Evolutionary conservation across 1,140 invertebrate genomes (phyloP).

Genomic region (Probaryconus sp.): DNA sequence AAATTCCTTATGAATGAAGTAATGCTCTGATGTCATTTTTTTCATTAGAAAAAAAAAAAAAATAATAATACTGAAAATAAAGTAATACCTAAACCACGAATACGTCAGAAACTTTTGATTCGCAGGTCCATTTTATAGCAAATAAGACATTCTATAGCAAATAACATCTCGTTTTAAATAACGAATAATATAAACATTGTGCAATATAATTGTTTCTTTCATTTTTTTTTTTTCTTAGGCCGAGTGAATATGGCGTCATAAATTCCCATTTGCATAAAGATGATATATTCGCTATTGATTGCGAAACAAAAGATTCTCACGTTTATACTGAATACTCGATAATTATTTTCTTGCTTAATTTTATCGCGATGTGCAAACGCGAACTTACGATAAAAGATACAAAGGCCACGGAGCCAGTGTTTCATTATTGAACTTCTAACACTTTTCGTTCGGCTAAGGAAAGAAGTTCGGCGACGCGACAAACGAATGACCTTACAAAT

Average conservation of each 20-base stretch:
- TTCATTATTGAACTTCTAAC: constrained; percentile 19
- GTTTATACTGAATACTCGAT: constrained; percentile 59
- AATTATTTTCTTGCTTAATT: constrained; percentile 62
- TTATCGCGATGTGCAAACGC: constrained; percentile 49
- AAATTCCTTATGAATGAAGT: too few relatives aligned
- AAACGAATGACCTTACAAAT: too few relatives aligned
- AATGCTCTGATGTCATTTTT: too few relatives aligned
- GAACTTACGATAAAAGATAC: constrained; percentile 36
- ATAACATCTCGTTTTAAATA: constrained; percentile 38
- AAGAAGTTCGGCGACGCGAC: too few relatives aligned
- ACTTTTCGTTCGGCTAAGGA: too few relatives aligned
- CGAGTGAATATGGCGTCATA: constrained; percentile 54
- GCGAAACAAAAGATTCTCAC: constrained; percentile 62
- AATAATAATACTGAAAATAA: too few relatives aligned
- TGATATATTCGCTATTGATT: constrained; percentile 60
- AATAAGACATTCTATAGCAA: constrained; percentile 2
- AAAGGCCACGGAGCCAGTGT: constrained; percentile 20
- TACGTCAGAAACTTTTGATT: too few relatives aligned
- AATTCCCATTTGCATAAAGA: constrained; percentile 61
- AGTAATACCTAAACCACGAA: too few relatives aligned
- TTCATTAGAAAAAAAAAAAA: too few relatives aligned
- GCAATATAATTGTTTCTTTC: constrained; percentile 52
- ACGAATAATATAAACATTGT: constrained; percentile 49
- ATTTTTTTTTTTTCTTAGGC: constrained; percentile 27
- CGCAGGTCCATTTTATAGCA: constrained; percentile 5